Evolutionary conservation across 2,888 invertebrate genomes (phyloP).

Genomic region (Tupiocoris notatus): DNA sequence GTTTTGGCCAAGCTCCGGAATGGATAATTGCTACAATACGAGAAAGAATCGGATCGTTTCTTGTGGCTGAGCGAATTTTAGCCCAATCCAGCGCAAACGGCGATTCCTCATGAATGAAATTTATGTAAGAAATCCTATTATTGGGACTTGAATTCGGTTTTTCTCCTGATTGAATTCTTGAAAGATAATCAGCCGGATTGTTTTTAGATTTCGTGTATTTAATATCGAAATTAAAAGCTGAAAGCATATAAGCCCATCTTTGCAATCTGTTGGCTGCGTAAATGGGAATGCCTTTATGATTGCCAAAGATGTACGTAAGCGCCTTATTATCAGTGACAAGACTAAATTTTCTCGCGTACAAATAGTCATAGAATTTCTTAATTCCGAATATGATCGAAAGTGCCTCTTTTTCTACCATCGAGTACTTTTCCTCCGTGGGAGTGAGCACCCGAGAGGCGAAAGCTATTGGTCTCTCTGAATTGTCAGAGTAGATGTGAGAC

Average conservation of each 20-base stretch:
- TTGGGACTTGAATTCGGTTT: neutral
- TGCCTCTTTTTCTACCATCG: neutral
- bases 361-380: neutral
- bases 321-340: neutral
- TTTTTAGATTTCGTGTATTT: conserved; percentile 27
- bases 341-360: neutral
- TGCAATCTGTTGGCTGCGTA: conserved; percentile 1
- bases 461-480: neutral
- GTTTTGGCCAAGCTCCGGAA: neutral
- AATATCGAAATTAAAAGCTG: conserved; percentile 10
- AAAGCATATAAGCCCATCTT: conserved; percentile 19
- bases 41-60: conserved; percentile 21
- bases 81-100: conserved; percentile 53
- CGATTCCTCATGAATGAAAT: conserved; percentile 33
- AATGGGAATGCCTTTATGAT: neutral
- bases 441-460: neutral
- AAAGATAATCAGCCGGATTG: conserved; percentile 34
- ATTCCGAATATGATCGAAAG: neutral
- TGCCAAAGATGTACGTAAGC: neutral
- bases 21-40: no score
- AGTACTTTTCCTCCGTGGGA: neutral
- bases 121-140: neutral
- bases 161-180: conserved; percentile 6
- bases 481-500: neutral
- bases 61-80: conserved; percentile 36